phyloP scores from a whole-genome alignment of 2,888 invertebrate species.

The Xanthostigma xanthostigma region DNA sequence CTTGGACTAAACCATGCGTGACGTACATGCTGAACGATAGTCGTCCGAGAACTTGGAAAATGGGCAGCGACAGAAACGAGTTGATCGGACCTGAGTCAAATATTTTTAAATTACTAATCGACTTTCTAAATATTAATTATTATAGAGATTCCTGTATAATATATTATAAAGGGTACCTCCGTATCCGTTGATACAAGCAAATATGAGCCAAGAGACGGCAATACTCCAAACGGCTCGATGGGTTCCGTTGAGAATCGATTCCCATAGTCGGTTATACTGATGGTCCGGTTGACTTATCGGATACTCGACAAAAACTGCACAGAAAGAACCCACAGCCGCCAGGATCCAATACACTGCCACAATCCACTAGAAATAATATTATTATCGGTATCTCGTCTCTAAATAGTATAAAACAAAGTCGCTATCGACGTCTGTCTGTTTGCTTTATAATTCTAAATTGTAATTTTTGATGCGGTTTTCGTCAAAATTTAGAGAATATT shows the following conservation, averaged over 20 bases:
- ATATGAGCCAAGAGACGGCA: conserved; percentile 27
- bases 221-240: conserved; percentile 26
- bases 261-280: conserved; percentile 19
- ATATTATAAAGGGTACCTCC: too few species aligned
- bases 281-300: background rate
- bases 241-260: conserved; percentile 15
- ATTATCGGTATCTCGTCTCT: too few species aligned
- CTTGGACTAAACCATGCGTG: conserved; percentile 6
- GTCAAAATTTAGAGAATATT: too few species aligned
- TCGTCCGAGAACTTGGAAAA: conserved; percentile 10
- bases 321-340: background rate
- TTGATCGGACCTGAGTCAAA: conserved; percentile 12
- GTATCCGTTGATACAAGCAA: conserved; percentile 28
- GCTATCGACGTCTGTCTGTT: too few species aligned
- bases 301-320: background rate
- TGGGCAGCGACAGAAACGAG: conserved; percentile 7
- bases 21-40: conserved; percentile 10
- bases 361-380: too few species aligned
- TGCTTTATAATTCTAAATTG: background rate
- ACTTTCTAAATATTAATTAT: too few species aligned
- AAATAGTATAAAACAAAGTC: background rate
- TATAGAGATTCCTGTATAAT: too few species aligned
- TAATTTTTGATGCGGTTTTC: too few species aligned
- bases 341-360: background rate
- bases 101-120: background rate